A percentile compares a stretch with the other conserved stretches of the same genome.
phyloP scores from a whole-genome alignment of 2,797 vertebrate genomes.

The Eulemur coronatus region DNA sequence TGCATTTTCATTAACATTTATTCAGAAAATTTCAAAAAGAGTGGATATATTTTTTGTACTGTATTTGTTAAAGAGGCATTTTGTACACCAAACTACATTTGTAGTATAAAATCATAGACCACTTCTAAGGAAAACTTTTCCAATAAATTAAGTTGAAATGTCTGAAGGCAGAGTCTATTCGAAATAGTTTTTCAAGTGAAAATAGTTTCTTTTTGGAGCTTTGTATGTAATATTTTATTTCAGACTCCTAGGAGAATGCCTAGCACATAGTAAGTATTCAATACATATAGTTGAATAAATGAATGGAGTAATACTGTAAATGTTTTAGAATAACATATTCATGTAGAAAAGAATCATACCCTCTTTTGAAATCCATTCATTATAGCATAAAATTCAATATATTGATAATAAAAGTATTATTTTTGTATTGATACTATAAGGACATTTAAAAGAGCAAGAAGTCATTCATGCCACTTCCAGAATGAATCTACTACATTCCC shows the following conservation, averaged over 20 bases:
- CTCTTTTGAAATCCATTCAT: background rate
- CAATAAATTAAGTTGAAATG: slow-evolving; percentile 1
- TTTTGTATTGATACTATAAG: background rate
- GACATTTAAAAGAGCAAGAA: background rate
- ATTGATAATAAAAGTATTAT: background rate
- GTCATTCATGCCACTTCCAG: background rate
- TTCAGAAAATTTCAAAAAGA: background rate
- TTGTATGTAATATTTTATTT: background rate
- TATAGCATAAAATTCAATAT: background rate
- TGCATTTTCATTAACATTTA: background rate
- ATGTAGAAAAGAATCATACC: background rate
- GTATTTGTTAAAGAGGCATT: background rate
- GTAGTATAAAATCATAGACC: background rate
- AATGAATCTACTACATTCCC: background rate
- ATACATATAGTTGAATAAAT: background rate
- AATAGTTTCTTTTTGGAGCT: background rate
- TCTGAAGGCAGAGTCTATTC: background rate
- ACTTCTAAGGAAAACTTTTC: background rate
- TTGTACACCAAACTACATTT: background rate
- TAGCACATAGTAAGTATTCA: background rate
- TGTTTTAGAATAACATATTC: slow-evolving; percentile 5
- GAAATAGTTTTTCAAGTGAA: background rate
- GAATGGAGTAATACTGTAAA: background rate
- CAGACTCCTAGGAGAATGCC: background rate
- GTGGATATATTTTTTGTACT: background rate